Conservation (phyloP, 2,888 invertebrate genomes). For the Xylota sylvarum region DNA sequence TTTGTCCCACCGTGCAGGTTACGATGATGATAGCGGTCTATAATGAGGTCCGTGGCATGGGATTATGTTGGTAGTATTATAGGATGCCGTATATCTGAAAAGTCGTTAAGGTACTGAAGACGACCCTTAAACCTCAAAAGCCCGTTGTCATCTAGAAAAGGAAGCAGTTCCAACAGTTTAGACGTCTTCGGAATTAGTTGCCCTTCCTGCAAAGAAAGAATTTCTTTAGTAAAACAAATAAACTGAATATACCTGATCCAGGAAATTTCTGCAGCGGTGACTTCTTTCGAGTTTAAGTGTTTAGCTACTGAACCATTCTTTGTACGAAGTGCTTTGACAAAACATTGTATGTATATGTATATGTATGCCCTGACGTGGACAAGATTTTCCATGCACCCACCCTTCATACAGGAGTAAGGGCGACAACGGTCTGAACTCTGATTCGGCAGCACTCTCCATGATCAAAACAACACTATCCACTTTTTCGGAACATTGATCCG, state of each 20-base stretch:
- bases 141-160: constrained; percentile 13
- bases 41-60: background rate
- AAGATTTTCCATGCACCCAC: constrained; percentile 18
- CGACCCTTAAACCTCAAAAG: constrained; percentile 13
- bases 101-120: constrained; percentile 20
- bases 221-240: constrained; percentile 15
- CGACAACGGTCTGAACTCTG: background rate
- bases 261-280: background rate
- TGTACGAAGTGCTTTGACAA: constrained; percentile 1
- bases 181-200: constrained; percentile 5
- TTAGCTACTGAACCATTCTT: constrained; percentile 4
- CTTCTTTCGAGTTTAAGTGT: constrained; percentile 5
- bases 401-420: constrained; percentile 17
- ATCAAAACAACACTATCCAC: background rate
- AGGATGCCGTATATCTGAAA: constrained; percentile 13
- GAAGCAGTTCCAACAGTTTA: constrained; percentile 18
- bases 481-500: background rate
- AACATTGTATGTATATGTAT: constrained; percentile 15
- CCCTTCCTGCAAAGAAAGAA: constrained; percentile 6
- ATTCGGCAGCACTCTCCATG: background rate
- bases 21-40: constrained; percentile 9
- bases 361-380: constrained; percentile 1
- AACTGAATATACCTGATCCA: constrained; percentile 16
- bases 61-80: constrained; percentile 16
- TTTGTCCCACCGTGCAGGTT: constrained; percentile 23